Evolutionary conservation across 2,888 invertebrate species (phyloP).

Genomic region (Mesorhabditis spiculigera): DNA sequence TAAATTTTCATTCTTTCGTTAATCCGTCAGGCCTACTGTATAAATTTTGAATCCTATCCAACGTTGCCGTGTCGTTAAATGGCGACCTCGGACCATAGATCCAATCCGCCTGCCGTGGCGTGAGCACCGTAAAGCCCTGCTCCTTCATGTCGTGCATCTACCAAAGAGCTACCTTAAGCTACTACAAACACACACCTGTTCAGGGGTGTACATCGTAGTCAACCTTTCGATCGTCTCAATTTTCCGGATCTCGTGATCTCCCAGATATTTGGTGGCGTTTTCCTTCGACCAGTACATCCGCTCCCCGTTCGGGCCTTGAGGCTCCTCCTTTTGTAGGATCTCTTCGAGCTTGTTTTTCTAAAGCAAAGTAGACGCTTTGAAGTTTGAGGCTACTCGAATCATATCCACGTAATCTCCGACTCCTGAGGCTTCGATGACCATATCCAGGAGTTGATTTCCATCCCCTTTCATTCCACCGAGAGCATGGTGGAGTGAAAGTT

Average conservation of each 20-base stretch:
- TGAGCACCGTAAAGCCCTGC: background rate
- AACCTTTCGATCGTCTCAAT: background rate
- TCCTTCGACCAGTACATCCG: constrained; percentile 45
- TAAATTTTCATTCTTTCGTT: background rate
- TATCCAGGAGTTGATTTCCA: background rate
- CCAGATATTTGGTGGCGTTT: constrained; percentile 29
- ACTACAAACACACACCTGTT: background rate
- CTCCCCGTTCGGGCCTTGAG: constrained; percentile 22
- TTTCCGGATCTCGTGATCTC: background rate
- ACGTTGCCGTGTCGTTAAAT: background rate
- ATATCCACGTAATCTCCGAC: constrained; percentile 1
- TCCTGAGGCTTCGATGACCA: background rate
- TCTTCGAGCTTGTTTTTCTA: constrained; percentile 5
- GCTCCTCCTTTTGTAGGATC: constrained; percentile 11
- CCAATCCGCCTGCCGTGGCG: background rate
- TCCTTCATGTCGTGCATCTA: constrained; percentile 7
- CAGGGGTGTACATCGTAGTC: background rate
- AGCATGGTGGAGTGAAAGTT: background rate
- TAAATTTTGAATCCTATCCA: background rate
- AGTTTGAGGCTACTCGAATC: background rate
- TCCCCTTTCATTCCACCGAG: background rate
- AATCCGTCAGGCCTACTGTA: background rate
- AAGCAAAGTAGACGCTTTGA: background rate
- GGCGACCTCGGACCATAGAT: background rate
- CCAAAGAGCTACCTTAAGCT: background rate